A percentile compares a stretch with the other conserved stretches of the same genome.
Conservation (phyloP, 2,797 vertebrate species). For the Pseudomugil tenellus region DNA sequence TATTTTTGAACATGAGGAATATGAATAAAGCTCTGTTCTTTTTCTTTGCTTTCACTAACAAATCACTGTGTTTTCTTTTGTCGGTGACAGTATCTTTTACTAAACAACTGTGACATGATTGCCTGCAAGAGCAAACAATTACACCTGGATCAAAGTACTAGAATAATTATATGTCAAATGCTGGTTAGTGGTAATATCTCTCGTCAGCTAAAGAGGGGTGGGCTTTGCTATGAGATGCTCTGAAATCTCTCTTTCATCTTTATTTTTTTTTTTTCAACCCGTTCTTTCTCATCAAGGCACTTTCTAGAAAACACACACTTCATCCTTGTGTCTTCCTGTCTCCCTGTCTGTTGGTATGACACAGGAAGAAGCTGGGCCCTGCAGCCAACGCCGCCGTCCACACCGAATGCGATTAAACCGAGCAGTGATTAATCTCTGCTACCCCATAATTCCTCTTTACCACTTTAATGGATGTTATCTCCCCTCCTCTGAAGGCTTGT, state of each 20-base stretch:
- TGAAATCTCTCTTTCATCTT: constrained; percentile 74
- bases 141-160: constrained; percentile 72
- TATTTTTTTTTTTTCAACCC: constrained; percentile 22
- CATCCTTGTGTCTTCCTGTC: constrained; percentile 26
- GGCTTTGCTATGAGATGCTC: constrained; percentile 56
- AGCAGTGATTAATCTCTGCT: constrained; percentile 83
- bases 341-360: constrained; percentile 64
- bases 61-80: constrained; percentile 50
- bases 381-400: constrained; percentile 70
- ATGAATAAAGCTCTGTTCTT: constrained; percentile 20
- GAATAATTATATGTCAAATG: constrained; percentile 71
- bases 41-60: constrained; percentile 41
- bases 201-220: constrained; percentile 59
- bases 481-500: constrained; percentile 83
- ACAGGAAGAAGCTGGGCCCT: constrained; percentile 73
- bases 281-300: constrained; percentile 60
- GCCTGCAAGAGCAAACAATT: constrained; percentile 69
- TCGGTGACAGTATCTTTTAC: constrained; percentile 38
- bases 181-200: constrained; percentile 70
- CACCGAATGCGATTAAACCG: constrained; percentile 79
- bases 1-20: constrained; percentile 19
- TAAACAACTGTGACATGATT: constrained; percentile 41
- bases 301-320: constrained; percentile 43
- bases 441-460: constrained; percentile 85
- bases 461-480: constrained; percentile 86